phyloP scores from a whole-genome alignment of 1,140 invertebrate species.

The Scaptomyza montana region DNA sequence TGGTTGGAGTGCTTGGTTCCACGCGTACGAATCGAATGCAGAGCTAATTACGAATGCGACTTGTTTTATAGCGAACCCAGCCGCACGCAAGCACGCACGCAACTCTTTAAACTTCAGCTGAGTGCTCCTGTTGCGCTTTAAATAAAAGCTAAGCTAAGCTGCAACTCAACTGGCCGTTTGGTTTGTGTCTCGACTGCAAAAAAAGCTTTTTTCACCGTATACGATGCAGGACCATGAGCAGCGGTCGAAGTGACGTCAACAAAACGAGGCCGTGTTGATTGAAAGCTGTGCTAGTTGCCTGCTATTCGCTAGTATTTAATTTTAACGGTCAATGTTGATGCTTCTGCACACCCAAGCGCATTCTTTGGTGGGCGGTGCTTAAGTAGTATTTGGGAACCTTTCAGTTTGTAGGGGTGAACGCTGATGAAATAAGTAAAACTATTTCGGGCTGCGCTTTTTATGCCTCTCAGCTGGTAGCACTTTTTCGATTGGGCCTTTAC shows the following conservation, averaged over 20 bases:
- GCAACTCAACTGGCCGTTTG: conserved; percentile 2
- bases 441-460: too few species aligned
- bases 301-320: conserved; percentile 2
- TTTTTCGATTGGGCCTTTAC: neutral
- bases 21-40: conserved; percentile 76
- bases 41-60: conserved; percentile 44
- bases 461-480: too few species aligned
- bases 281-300: too few species aligned
- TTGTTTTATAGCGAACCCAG: conserved; percentile 69
- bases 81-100: conserved; percentile 14
- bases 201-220: conserved; percentile 39
- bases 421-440: too few species aligned
- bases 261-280: too few species aligned
- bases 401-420: neutral
- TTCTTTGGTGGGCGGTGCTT: conserved; percentile 62
- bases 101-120: conserved; percentile 67
- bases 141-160: conserved; percentile 54
- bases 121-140: conserved; percentile 71
- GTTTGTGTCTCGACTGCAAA: conserved; percentile 47
- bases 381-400: conserved; percentile 29
- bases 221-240: conserved; percentile 32
- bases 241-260: conserved; percentile 47
- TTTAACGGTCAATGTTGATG: conserved; percentile 56
- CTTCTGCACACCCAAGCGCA: conserved; percentile 1
- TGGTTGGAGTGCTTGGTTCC: conserved; percentile 56